Evolutionary conservation across 2,113 vertebrate genomes (phyloP).

Genomic region (rat (Rattus norvegicus)): DNA sequence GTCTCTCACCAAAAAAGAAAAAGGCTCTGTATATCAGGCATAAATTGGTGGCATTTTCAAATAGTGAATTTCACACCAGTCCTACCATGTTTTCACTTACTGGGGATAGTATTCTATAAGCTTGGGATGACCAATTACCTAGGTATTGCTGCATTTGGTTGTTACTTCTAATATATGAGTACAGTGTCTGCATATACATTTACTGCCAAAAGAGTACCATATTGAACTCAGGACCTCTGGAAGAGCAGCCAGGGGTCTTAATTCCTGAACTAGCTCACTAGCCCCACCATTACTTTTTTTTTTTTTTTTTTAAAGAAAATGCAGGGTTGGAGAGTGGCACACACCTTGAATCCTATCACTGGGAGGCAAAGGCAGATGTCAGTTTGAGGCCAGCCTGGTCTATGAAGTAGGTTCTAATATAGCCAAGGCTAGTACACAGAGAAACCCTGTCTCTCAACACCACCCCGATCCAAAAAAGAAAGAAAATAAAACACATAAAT

Average conservation of each 20-base stretch:
- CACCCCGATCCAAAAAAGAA: fast-evolving
- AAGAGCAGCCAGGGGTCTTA: background rate
- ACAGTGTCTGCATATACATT: background rate
- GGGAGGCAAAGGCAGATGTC: background rate
- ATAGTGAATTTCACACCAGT: background rate
- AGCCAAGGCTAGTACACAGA: background rate
- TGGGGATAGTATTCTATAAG: background rate
- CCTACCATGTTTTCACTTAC: background rate
- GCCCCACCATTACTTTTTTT: background rate
- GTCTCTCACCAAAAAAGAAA: constrained; percentile 1
- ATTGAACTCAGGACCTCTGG: background rate
- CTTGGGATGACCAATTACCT: background rate
- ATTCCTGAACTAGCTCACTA: background rate
- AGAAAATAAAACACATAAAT: background rate
- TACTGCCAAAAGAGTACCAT: background rate
- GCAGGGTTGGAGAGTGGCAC: background rate
- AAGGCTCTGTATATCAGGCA: background rate
- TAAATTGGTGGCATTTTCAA: constrained; percentile 49
- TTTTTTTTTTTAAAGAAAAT: background rate
- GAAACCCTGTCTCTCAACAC: too few species aligned
- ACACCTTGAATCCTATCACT: background rate
- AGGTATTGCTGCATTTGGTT: background rate
- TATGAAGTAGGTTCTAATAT: background rate
- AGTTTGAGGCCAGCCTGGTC: background rate
- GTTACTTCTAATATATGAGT: background rate